Evolutionary conservation across 2,797 vertebrate genomes (phyloP).

Genomic region (Eutrigla gurnardus): DNA sequence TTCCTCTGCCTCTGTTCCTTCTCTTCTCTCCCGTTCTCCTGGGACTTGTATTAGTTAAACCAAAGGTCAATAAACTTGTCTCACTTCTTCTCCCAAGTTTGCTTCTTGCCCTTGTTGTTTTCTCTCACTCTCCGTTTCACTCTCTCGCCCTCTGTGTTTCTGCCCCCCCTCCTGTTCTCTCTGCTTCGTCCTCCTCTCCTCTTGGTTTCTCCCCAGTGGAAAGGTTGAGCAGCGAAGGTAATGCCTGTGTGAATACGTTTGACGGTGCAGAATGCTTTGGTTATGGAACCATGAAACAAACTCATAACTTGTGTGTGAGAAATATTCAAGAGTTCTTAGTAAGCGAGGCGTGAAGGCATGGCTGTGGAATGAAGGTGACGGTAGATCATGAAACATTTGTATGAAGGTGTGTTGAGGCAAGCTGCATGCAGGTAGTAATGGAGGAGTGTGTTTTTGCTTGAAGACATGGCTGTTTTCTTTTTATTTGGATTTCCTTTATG

Average conservation of each 20-base stretch:
- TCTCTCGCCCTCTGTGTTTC: conserved; percentile 63
- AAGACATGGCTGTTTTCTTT: conserved; percentile 7
- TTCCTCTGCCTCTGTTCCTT: background rate
- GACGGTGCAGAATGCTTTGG: conserved; percentile 56
- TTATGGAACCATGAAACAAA: conserved; percentile 49
- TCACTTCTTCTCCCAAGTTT: conserved; percentile 65
- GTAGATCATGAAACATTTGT: conserved; percentile 16
- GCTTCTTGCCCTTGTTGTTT: conserved; percentile 55
- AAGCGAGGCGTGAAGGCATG: conserved; percentile 45
- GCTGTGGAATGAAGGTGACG: conserved; percentile 19
- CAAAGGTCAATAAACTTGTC: conserved; percentile 73
- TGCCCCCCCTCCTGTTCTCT: conserved; percentile 49
- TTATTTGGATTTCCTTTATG: background rate
- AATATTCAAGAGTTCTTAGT: conserved; percentile 25
- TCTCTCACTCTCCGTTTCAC: conserved; percentile 60
- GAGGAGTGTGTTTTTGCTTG: conserved; percentile 26
- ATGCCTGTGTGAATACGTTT: conserved; percentile 66
- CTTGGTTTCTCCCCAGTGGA: conserved; percentile 81
- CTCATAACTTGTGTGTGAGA: conserved; percentile 42
- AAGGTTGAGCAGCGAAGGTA: conserved; percentile 83
- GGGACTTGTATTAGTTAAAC: conserved; percentile 55
- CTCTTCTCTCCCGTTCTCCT: conserved; percentile 28
- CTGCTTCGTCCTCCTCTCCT: conserved; percentile 62
- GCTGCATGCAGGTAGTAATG: conserved; percentile 42
- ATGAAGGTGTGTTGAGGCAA: conserved; percentile 27